Evolutionary conservation across 64 coral and sea anemone genomes (phyloP), one percentile per base, ranked within the genome.

Genomic region (Montipora cactus): DNA sequence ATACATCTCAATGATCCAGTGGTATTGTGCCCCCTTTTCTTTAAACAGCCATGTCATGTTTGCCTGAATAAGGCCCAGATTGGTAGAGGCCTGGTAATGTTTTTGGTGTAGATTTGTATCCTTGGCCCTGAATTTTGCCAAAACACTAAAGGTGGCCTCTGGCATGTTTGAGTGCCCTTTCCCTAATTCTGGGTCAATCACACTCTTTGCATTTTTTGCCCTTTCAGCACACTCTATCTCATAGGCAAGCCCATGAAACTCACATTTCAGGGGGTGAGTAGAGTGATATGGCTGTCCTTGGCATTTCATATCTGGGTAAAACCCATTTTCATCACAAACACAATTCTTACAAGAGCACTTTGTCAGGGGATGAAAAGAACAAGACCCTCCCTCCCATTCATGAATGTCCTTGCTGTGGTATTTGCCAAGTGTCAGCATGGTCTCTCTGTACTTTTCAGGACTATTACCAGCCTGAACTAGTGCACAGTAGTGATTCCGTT

Each of bases 401-500:
- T 90, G 88, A 47, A 91, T 91, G 62, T 73, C 89, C 78, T 47
- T 91, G 78, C 59, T 15, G 59, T 64, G 59, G 59, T 64, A 64
- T 11, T 64, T 64, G 59, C 59, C 59, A 64, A 64, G 89, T 49
- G 57, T 61, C 7, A 47, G 14, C 81, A 93, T 93, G 71, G 80
- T 84, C 9, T 84, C 81, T 47, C 59, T 64, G 59, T 93, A 93
- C 51, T 93, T 83, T 5, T 77, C 58, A 85, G 91, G 91, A 57
- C 28, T 47, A 48, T 76, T 93, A 25, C 81, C 81, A 78, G 80
- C 81, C 9, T 93, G 91, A 66, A 87, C 47, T 1, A 88, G 23
- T 44, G 92, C 84, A 52, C 84, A 88, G 79, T 72, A 88, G 23
- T 93, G 92, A 47, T 93, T 93, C 19, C 74, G 20, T 8, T 88